These are phyloP conservation scores for Euclidia mi DNA, from an alignment of 2,888 invertebrate genomes.

Conservation along the genomic window DNA sequence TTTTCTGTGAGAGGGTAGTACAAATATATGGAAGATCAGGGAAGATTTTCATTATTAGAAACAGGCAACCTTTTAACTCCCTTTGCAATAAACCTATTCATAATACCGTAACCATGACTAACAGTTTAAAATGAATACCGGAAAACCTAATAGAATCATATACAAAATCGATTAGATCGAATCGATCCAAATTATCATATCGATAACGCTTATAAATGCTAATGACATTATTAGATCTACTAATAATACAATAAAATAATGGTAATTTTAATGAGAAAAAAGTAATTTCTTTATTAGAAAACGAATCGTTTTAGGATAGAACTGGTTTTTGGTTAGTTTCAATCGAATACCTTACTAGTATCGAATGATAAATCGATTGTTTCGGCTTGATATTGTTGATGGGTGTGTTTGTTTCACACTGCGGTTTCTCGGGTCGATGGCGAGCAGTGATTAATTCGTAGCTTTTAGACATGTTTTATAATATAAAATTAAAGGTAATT, in stretches of 20 bases:
- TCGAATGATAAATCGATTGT: conserved; percentile 75
- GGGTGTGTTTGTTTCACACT: conserved; percentile 53
- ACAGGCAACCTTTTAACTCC: too few relatives aligned
- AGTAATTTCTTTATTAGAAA: conserved; percentile 58
- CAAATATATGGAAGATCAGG: too few relatives aligned
- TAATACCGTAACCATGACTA: not conserved
- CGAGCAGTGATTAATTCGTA: conserved; percentile 47
- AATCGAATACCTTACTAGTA: conserved; percentile 69
- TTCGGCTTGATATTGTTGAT: conserved; percentile 54
- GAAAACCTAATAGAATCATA: conserved; percentile 10
- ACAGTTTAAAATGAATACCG: conserved; percentile 22
- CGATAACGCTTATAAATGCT: conserved; percentile 54
- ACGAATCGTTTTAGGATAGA: conserved; percentile 28
- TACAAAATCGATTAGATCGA: conserved; percentile 28
- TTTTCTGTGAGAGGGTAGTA: too few relatives aligned
- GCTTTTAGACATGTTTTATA: conserved; percentile 45
- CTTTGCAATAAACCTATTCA: not conserved
- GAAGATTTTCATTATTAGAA: too few relatives aligned
- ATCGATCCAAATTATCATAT: conserved; percentile 37
- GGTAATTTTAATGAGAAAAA: conserved; percentile 44
- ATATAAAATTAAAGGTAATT: conserved; percentile 10
- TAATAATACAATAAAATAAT: conserved; percentile 67
- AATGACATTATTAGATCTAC: conserved; percentile 67
- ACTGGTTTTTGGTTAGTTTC: conserved; percentile 67
- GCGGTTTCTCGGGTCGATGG: conserved; percentile 36